phyloP scores from a whole-genome alignment of 2,888 invertebrate species.

The Andrena fulva region DNA sequence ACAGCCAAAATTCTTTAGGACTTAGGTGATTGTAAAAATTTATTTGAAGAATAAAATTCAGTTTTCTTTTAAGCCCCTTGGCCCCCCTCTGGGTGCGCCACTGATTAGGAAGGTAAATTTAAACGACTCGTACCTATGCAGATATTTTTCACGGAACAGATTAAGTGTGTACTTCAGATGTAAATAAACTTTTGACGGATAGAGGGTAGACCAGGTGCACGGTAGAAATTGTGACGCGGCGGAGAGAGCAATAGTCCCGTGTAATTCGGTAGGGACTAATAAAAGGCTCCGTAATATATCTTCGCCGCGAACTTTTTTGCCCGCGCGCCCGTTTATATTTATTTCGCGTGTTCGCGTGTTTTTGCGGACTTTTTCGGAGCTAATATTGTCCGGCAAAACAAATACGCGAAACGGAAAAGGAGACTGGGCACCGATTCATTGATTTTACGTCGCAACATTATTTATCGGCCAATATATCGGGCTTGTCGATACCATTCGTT shows the following conservation, averaged over 20 bases:
- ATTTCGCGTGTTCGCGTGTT: conserved; percentile 66
- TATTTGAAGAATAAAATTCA: too few relatives aligned
- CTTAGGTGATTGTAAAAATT: too few relatives aligned
- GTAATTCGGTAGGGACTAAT: conserved; percentile 63
- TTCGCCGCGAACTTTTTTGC: conserved; percentile 53
- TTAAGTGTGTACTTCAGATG: background rate
- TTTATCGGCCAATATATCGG: conserved; percentile 81
- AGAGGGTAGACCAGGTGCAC: conserved; percentile 45
- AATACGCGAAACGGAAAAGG: conserved; percentile 76
- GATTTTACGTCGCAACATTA: conserved; percentile 81
- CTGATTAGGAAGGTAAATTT: too few relatives aligned
- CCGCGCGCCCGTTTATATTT: conserved; percentile 55
- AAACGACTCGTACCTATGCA: too few relatives aligned
- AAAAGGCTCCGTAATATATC: conserved; percentile 62
- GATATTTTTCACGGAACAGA: too few relatives aligned
- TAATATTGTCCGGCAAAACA: conserved; percentile 73
- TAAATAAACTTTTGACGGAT: conserved; percentile 46
- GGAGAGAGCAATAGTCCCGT: conserved; percentile 44
- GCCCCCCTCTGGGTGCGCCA: too few relatives aligned
- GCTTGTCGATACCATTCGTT: conserved; percentile 83
- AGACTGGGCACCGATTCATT: conserved; percentile 79
- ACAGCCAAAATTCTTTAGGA: too few relatives aligned
- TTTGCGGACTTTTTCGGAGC: conserved; percentile 68
- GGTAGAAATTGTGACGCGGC: conserved; percentile 42
- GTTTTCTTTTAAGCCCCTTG: too few relatives aligned